Evolutionary conservation across 2,888 invertebrate species (phyloP).

Genomic region (Cryptus armator): DNA sequence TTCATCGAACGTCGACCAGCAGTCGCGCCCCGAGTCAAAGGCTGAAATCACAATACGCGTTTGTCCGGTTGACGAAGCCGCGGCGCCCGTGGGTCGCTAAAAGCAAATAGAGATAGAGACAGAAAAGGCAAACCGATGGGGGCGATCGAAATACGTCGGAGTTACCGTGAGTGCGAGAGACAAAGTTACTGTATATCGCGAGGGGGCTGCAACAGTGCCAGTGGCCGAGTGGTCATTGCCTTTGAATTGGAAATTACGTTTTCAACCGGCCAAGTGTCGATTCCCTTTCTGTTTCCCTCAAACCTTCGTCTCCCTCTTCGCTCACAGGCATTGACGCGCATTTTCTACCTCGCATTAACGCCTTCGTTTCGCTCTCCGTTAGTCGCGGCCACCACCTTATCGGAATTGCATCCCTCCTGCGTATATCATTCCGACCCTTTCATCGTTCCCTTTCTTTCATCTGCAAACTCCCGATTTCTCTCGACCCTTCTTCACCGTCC

Average conservation of each 20-base stretch:
- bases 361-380: slow-evolving; percentile 49
- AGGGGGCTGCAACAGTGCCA: slow-evolving; percentile 65
- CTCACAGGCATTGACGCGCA: slow-evolving; percentile 32
- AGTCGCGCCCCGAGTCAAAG: slow-evolving; percentile 80
- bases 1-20: slow-evolving; percentile 63
- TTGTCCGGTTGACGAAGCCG: slow-evolving; percentile 84
- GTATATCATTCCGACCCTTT: neutral
- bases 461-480: slow-evolving; percentile 44
- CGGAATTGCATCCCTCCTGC: slow-evolving; percentile 65
- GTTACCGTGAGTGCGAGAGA: slow-evolving; percentile 65
- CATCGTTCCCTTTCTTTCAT: slow-evolving; percentile 36
- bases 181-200: slow-evolving; percentile 37
- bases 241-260: slow-evolving; percentile 84
- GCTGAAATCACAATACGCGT: slow-evolving; percentile 85
- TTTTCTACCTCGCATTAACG: slow-evolving; percentile 64
- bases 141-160: slow-evolving; percentile 38
- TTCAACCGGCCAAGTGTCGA: slow-evolving; percentile 80
- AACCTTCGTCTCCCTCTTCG: slow-evolving; percentile 11
- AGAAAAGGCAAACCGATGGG: slow-evolving; percentile 58
- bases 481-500: slow-evolving; percentile 22
- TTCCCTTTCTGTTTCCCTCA: slow-evolving; percentile 72
- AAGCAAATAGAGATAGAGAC: slow-evolving; percentile 80
- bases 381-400: slow-evolving; percentile 63
- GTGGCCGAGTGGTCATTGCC: slow-evolving; percentile 82
- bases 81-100: slow-evolving; percentile 72